Evolutionary conservation across 2,888 invertebrate genomes (phyloP).

Genomic region (Cantharis rustica): DNA sequence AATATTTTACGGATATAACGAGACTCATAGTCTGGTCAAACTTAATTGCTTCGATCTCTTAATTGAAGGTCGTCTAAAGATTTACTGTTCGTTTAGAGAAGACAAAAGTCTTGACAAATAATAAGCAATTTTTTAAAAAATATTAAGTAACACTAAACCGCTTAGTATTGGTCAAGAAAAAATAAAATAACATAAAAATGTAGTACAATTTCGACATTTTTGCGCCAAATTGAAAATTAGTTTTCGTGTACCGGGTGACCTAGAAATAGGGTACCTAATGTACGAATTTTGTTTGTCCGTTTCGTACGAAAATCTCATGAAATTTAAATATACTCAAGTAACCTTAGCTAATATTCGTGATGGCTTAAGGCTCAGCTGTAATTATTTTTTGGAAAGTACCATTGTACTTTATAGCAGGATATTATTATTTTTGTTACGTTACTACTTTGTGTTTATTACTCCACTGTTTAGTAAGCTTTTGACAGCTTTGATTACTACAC

Average conservation of each 20-base stretch:
- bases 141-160: not conserved
- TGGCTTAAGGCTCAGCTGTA: constrained; percentile 14
- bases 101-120: not conserved
- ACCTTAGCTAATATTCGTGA: constrained; percentile 10
- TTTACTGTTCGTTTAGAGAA: not conserved
- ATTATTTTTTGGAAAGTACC: constrained; percentile 19
- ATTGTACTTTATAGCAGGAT: constrained; percentile 16
- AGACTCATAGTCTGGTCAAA: not conserved
- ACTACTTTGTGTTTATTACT: constrained; percentile 11
- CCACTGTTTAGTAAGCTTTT: constrained; percentile 9
- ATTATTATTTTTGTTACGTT: constrained; percentile 12
- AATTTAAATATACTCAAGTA: constrained; percentile 9
- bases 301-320: constrained; percentile 4
- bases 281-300: not conserved
- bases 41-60: not conserved
- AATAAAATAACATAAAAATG: not conserved
- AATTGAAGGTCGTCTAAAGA: not conserved
- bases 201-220: constrained; percentile 5
- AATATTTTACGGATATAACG: not conserved
- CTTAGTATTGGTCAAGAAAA: not conserved
- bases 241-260: constrained; percentile 12
- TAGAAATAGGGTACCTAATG: constrained; percentile 3
- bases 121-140: too few species aligned
- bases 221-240: not conserved
- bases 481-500: not conserved